Evolutionary conservation across 2,113 vertebrate genomes (phyloP).

Genomic region (Mugil cephalus): DNA sequence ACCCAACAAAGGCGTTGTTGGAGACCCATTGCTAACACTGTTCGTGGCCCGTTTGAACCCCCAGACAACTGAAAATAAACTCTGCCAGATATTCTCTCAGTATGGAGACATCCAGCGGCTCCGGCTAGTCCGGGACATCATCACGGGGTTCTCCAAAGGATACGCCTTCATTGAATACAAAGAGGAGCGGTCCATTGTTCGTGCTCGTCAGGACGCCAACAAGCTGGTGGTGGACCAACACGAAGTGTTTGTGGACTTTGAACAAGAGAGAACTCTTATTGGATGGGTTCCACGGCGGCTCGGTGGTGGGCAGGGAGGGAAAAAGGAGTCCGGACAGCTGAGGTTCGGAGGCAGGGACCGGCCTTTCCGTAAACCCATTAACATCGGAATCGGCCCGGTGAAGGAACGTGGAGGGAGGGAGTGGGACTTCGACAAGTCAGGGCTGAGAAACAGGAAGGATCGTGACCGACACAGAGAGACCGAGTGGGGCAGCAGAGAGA

Average conservation of each 20-base stretch:
- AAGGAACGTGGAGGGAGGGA: conserved; percentile 80
- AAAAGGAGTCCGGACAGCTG: conserved; percentile 96
- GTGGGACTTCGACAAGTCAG: conserved; percentile 84
- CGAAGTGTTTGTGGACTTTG: conserved; percentile 94
- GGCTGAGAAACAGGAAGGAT: conserved; percentile 82
- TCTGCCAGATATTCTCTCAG: conserved; percentile 91
- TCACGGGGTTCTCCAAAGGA: conserved; percentile 94
- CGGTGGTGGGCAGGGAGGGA: conserved; percentile 94
- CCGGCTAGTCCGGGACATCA: conserved; percentile 92
- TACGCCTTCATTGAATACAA: conserved; percentile 96
- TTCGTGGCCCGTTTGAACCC: conserved; percentile 93
- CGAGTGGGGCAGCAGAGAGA: conserved; percentile 76
- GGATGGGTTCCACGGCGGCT: conserved; percentile 95
- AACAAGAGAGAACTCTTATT: conserved; percentile 91
- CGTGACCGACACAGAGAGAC: conserved; percentile 81
- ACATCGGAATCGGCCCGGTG: conserved; percentile 81
- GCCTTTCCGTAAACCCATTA: conserved; percentile 95
- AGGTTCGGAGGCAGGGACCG: conserved; percentile 95
- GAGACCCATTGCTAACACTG: conserved; percentile 93
- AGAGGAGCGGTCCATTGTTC: conserved; percentile 89
- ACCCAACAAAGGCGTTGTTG: conserved; percentile 91
- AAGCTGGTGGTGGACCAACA: conserved; percentile 94
- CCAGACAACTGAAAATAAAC: conserved; percentile 92
- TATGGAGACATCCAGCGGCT: conserved; percentile 92
- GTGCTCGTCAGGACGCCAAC: conserved; percentile 92